Base-by-base conservation (phyloP, 2,888 invertebrate genomes). In the Cryptus armator region DNA sequence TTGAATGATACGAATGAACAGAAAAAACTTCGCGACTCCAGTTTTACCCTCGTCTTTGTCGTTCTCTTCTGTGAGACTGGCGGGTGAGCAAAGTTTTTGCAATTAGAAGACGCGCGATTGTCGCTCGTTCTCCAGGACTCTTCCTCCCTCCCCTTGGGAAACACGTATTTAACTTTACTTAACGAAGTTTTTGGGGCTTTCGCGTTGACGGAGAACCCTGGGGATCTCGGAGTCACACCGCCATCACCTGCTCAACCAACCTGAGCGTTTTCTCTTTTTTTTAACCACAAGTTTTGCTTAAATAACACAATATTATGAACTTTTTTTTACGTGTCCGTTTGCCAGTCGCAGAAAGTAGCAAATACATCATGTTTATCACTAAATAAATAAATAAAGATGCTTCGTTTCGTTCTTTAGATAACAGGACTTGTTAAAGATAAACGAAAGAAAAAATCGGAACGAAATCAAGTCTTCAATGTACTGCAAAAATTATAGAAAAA, bases 151-250 rank as follows among this genome's bases (percentile, higher is more conserved):
- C 92, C 91, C 92, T 91, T 89, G 90, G 16, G 93, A 92, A 93
- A 92, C 92, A 89, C 88, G 90, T 92, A 93, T 93, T 93, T 93
- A 93, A 93, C 93, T 93, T 93, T 91, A 89, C 91, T 92, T 92
- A 93, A 93, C 93, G 90, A 92, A 93, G 91, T 93, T 93, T 85
- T 85, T 80, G 53, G 75, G 71, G 64, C 91, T 89, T 89, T 89
- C 89, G 91, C 87, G 93, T 90, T 92, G 93, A 93, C 92, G 91
- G 88, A 90, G 86, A 89, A 91, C 93, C 92, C 91, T 83, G 81
- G 92, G 92, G 93, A 79, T 81, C 77, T 86, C 84, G 85, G 87
- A 87, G 89, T 89, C 89, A 88, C 77, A 62, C 77, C 67, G 88
- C 88, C 89, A 62, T 89, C 90, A 88, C 87, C 84, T 86, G 83